phyloP scores from a whole-genome alignment of 2,113 vertebrate species.

The Paramormyrops kingsleyae region DNA sequence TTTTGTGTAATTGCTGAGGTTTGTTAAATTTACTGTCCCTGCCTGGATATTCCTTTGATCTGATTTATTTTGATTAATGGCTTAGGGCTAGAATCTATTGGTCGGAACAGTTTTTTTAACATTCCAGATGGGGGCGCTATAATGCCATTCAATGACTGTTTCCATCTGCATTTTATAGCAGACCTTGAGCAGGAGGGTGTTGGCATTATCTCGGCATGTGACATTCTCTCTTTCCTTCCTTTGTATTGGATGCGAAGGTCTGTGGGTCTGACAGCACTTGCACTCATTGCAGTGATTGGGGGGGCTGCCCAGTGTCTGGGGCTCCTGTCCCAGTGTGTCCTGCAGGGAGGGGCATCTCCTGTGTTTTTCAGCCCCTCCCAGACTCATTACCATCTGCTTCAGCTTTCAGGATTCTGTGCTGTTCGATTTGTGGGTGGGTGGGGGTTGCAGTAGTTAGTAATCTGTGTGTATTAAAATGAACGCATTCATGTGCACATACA shows the following conservation, averaged over 20 bases:
- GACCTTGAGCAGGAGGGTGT: background rate
- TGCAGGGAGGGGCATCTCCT: background rate
- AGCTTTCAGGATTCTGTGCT: background rate
- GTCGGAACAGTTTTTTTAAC: background rate
- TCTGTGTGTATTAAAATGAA: background rate
- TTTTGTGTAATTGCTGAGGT: background rate
- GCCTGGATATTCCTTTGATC: background rate
- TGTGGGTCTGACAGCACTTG: background rate
- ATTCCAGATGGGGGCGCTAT: background rate
- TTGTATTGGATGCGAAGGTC: no score
- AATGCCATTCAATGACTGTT: background rate
- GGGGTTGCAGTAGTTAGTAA: background rate
- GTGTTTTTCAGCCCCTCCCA: background rate
- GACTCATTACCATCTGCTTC: background rate
- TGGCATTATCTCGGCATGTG: background rate
- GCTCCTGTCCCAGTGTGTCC: background rate
- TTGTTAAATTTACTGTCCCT: background rate
- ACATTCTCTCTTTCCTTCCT: background rate
- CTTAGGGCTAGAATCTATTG: background rate
- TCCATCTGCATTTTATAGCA: background rate
- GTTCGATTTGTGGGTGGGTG: background rate
- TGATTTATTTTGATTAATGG: background rate
- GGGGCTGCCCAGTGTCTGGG: background rate
- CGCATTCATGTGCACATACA: background rate
- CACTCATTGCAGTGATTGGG: background rate